These are phyloP conservation scores for Malacoraja senta DNA, from an alignment of 2,797 vertebrate species.

Conservation along the genomic window DNA sequence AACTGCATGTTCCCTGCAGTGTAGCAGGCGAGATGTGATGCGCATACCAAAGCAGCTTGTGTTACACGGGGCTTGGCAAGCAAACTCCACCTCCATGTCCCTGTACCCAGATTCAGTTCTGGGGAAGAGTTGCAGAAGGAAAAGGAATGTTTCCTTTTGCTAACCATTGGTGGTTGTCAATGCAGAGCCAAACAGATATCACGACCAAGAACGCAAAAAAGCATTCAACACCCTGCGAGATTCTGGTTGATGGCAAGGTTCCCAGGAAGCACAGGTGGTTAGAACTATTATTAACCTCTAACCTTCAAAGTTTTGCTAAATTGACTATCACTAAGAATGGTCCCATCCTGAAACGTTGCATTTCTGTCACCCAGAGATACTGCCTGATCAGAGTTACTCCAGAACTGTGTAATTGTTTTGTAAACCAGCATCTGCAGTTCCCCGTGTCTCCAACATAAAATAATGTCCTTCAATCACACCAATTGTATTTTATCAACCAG, in stretches of 20 bases:
- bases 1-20: conserved; percentile 56
- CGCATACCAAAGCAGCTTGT: conserved; percentile 55
- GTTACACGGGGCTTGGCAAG: conserved; percentile 52
- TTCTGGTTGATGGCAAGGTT: background rate
- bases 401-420: no score
- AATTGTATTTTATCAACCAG: background rate
- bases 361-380: no score
- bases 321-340: background rate
- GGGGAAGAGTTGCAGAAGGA: background rate
- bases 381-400: no score
- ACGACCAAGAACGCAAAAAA: background rate
- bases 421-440: no score
- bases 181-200: background rate
- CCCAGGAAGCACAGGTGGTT: background rate
- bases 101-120: background rate
- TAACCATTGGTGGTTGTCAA: no score
- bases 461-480: background rate
- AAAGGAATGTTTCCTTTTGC: conserved; percentile 11
- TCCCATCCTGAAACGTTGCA: no score
- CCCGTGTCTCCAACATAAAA: no score
- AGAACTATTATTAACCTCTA: background rate
- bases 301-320: background rate
- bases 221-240: background rate
- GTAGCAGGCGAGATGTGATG: conserved; percentile 52
- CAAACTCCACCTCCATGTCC: conserved; percentile 40